phyloP scores from a whole-genome alignment of 2,797 vertebrate genomes.

The Fratercula arctica region DNA sequence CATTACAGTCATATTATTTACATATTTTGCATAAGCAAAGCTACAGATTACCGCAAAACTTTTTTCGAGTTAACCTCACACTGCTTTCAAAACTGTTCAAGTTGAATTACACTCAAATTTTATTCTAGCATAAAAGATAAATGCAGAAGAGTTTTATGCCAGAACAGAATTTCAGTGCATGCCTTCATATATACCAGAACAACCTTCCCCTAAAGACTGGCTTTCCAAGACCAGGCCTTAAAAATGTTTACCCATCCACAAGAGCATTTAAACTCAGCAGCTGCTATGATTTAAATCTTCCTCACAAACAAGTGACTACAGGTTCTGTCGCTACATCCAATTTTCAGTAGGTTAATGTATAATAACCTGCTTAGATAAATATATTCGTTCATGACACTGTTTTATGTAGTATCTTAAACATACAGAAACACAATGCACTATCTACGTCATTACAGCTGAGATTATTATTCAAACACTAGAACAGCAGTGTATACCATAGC shows the following conservation, averaged over 20 bases:
- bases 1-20: not conserved
- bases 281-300: not conserved
- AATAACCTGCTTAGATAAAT: not conserved
- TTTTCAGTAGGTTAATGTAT: not conserved
- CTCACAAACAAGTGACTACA: not conserved
- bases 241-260: not conserved
- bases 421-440: not conserved
- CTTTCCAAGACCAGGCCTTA: not conserved
- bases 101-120: not conserved
- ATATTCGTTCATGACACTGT: not conserved
- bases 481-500: not conserved
- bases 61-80: not conserved
- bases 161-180: not conserved
- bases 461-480: conserved; percentile 1
- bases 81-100: not conserved
- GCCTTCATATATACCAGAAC: not conserved
- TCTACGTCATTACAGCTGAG: not conserved
- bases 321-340: not conserved
- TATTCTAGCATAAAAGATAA: not conserved
- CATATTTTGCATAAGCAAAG: not conserved
- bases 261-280: not conserved
- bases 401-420: conserved; percentile 1
- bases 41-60: not conserved
- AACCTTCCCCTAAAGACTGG: not conserved
- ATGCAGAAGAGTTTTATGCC: not conserved